Conservation (phyloP, 2,113 vertebrate species). For the Jacana jacana region DNA sequence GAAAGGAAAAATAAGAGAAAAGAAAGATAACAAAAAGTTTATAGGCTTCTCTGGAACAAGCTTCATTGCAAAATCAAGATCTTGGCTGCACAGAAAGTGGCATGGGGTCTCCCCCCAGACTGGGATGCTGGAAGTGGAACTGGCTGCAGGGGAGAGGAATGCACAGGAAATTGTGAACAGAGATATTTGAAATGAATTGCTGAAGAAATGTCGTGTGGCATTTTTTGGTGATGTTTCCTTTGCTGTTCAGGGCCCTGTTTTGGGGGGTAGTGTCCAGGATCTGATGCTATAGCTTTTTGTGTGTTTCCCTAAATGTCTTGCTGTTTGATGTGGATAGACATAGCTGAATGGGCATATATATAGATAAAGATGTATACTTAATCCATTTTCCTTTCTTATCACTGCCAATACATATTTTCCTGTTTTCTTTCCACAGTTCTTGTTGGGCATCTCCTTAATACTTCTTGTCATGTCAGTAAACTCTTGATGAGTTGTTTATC, state of each 20-base stretch:
- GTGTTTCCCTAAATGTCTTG: background rate
- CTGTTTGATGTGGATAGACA: background rate
- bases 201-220: background rate
- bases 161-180: rapidly evolving
- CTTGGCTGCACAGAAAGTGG: background rate
- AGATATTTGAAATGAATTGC: background rate
- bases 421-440: background rate
- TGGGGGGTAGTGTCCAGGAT: background rate
- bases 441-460: background rate
- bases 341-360: background rate
- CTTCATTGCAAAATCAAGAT: background rate
- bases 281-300: background rate
- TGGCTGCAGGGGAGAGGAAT: background rate
- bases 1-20: background rate
- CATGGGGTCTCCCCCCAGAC: background rate
- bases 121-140: background rate
- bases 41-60: background rate
- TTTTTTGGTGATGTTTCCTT: background rate
- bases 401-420: background rate
- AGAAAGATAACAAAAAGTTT: background rate
- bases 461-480: background rate
- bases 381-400: background rate
- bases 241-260: background rate
- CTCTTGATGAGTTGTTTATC: background rate
- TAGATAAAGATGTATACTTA: background rate